Percentiles rank a stretch among this genome's conserved stretches.
Conservation (phyloP, 2,797 vertebrate species). For the Brotula barbata region DNA sequence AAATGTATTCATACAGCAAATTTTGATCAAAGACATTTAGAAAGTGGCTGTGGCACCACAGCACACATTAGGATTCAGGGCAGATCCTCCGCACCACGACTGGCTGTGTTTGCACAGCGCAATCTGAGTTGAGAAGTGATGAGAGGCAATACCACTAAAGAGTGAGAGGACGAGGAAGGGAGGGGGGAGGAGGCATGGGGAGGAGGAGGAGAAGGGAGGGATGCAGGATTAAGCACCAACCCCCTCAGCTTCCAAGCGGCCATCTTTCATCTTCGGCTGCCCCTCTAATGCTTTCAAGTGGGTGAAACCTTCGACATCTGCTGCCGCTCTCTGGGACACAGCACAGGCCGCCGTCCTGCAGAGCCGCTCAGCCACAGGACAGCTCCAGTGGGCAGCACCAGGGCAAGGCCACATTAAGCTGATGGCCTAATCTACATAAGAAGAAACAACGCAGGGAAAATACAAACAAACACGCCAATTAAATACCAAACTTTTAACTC, state of each 20-base stretch:
- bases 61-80: constrained; percentile 69
- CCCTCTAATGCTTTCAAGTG: constrained; percentile 76
- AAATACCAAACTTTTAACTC: no score
- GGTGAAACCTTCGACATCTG: constrained; percentile 79
- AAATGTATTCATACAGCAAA: constrained; percentile 56
- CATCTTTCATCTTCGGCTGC: constrained; percentile 78
- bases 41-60: constrained; percentile 57
- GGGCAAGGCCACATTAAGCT: constrained; percentile 34
- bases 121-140: constrained; percentile 63
- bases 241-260: constrained; percentile 61
- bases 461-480: background rate
- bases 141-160: constrained; percentile 63
- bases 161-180: constrained; percentile 50
- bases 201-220: constrained; percentile 46
- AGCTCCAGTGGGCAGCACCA: constrained; percentile 48
- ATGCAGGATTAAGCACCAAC: constrained; percentile 67
- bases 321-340: constrained; percentile 67
- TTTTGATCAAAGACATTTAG: constrained; percentile 69
- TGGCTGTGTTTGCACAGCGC: constrained; percentile 62
- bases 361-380: constrained; percentile 55
- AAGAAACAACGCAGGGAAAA: background rate
- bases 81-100: constrained; percentile 55
- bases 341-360: constrained; percentile 63
- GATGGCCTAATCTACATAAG: constrained; percentile 15
- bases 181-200: constrained; percentile 19